phyloP scores from a whole-genome alignment of 2,797 vertebrate species.

The Discoglossus pictus region DNA sequence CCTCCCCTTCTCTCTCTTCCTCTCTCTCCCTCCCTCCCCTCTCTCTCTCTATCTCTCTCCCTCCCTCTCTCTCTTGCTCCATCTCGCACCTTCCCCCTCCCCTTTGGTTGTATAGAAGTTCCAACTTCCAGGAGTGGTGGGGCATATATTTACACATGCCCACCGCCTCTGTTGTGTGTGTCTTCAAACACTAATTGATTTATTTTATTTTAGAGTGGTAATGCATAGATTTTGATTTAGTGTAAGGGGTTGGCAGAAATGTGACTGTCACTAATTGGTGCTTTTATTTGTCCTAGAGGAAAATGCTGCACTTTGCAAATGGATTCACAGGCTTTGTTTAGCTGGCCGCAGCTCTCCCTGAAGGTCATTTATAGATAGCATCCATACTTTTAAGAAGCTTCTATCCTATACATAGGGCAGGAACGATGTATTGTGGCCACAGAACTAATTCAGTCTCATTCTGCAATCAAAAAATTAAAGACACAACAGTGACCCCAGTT shows the following conservation, averaged over 20 bases:
- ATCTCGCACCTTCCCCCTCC: background rate
- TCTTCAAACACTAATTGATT: conserved; percentile 42
- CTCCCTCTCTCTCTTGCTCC: background rate
- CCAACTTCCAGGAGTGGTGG: background rate
- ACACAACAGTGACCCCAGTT: no score
- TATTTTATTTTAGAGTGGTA: conserved; percentile 36
- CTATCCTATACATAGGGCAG: conserved; percentile 1
- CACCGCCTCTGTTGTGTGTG: conserved; percentile 17
- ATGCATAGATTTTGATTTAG: conserved; percentile 42
- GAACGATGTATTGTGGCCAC: conserved; percentile 16
- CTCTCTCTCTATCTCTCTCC: conserved; percentile 1
- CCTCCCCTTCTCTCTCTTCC: background rate
- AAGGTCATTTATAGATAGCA: conserved; percentile 39
- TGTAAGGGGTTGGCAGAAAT: conserved; percentile 23
- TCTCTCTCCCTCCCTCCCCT: background rate
- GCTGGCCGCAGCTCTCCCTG: conserved; percentile 11
- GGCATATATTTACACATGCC: conserved; percentile 33
- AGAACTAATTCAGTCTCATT: conserved; percentile 16
- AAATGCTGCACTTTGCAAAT: conserved; percentile 45
- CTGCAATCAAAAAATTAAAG: conserved; percentile 1
- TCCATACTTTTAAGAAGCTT: conserved; percentile 14
- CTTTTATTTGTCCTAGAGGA: conserved; percentile 40
- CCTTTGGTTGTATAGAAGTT: conserved; percentile 1
- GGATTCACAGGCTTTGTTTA: conserved; percentile 12
- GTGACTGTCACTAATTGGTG: conserved; percentile 47